Base-by-base conservation (phyloP, 35 echinoderm and acorn worm species). In the Apostichopus californicus region DNA sequence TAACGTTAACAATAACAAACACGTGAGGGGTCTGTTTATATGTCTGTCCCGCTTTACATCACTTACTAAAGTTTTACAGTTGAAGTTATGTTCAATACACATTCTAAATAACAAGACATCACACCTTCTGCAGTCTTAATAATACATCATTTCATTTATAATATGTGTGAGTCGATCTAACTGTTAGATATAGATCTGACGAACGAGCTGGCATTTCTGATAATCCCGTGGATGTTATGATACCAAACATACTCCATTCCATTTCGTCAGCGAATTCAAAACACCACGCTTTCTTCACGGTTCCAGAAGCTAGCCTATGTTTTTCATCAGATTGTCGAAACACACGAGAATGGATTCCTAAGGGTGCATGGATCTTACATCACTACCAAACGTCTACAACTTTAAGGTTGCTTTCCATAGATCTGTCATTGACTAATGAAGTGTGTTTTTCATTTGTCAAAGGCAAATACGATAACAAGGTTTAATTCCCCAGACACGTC, bases 371-470 rank as follows among this genome's bases (percentile, higher is more conserved):
- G 4, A 9, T 18, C 28, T 81, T 15, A 81, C 55, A 81, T 55
- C 55, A 9, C 9, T 4, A 81, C 18, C 55, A 25, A 14, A 81
- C 78, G 18, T 24, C 26, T 46, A 54, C 5, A 28, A 81, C 7
- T 28, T 25, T 24, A 81, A 28, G 23, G 78, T 55, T 81, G 78
- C 78, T 81, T 46, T 0, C 55, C 25, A 54, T 25, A 46, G 28
- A 81, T 81, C 78, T 81, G 78, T 81, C 78, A 81, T 2, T 81
- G 52, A 81, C 13, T 28, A 28, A 55, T 54, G 17, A 53, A 81
- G 78, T 81, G 23, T 81, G 78, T 81, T 54, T 81, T 81, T 81
- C 78, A 81, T 81, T 81, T 81, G 78, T 81, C 78, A 81, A 53
- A 81, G 15, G 34, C 28, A 81, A 81, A 81, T 81, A 81, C 20